Percentiles rank a stretch among this genome's conserved stretches.
These are phyloP conservation scores for Chitala chitala DNA, from an alignment of 2,113 vertebrate genomes.

Conservation along the genomic window DNA sequence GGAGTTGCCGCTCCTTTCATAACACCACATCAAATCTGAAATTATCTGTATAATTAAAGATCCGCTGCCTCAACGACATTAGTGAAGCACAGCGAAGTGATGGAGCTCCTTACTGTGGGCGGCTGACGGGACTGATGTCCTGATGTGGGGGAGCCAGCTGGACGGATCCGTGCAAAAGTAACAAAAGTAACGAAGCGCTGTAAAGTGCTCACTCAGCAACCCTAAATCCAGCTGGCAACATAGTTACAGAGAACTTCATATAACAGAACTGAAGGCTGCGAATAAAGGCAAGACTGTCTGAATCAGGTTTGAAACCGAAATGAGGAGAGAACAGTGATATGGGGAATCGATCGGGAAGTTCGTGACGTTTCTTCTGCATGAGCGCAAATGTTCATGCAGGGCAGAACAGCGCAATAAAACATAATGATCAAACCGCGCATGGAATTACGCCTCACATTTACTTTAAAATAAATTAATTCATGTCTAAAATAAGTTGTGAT, in stretches of 20 bases:
- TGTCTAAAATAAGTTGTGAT: conserved; percentile 16
- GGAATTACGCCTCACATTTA: neutral
- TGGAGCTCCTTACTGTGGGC: neutral
- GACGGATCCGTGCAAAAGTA: conserved; percentile 9
- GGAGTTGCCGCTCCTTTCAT: conserved; percentile 9
- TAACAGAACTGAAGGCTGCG: neutral
- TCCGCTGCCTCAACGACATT: neutral
- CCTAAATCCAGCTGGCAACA: conserved; percentile 9
- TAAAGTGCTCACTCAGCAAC: neutral
- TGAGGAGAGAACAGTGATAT: no score
- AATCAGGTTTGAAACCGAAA: neutral
- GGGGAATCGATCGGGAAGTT: conserved; percentile 52
- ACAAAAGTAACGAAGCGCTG: conserved; percentile 1
- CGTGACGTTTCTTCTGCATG: conserved; percentile 38
- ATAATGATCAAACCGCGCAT: neutral
- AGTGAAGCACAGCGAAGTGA: neutral
- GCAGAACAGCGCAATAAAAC: neutral
- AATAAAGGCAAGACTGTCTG: neutral
- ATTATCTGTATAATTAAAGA: no score
- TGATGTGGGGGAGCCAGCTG: neutral
- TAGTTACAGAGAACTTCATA: neutral
- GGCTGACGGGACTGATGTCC: neutral
- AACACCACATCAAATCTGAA: neutral
- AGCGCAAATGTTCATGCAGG: neutral
- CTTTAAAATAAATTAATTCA: neutral